Conservation (phyloP, 1,140 invertebrate species). For the Cyclargus thomasi region DNA sequence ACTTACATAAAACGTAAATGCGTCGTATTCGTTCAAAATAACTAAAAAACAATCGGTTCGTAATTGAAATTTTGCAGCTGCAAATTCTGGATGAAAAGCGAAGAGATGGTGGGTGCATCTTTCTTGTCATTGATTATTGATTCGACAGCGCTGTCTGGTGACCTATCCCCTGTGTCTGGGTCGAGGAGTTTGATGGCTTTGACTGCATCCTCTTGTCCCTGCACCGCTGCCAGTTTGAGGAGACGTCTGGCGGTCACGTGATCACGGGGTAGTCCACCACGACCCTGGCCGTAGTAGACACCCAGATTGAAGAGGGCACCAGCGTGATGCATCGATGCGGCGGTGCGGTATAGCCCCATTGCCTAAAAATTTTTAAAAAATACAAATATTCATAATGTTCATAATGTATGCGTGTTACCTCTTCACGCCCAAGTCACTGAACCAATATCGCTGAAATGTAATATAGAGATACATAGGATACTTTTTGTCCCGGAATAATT, state of each 20-base stretch:
- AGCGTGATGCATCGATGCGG: slow-evolving; percentile 76
- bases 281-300: slow-evolving; percentile 79
- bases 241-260: slow-evolving; percentile 65
- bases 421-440: no score
- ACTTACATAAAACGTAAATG: neutral
- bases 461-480: no score
- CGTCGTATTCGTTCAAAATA: neutral
- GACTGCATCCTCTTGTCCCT: slow-evolving; percentile 76
- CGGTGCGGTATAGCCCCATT: slow-evolving; percentile 76
- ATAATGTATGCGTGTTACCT: no score
- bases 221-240: slow-evolving; percentile 75
- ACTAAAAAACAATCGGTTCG: slow-evolving; percentile 40
- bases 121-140: neutral
- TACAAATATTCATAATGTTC: no score
- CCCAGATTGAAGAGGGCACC: slow-evolving; percentile 80
- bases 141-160: slow-evolving; percentile 24
- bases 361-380: slow-evolving; percentile 73
- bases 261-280: slow-evolving; percentile 73
- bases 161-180: slow-evolving; percentile 34
- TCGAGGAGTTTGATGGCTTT: slow-evolving; percentile 64
- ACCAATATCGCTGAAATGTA: no score
- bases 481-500: no score
- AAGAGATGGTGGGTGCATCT: slow-evolving; percentile 43
- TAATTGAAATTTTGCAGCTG: slow-evolving; percentile 34
- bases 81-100: slow-evolving; percentile 51